Evolutionary conservation across 2,797 vertebrate genomes (phyloP).

Genomic region (Tolypeutes matacus): DNA sequence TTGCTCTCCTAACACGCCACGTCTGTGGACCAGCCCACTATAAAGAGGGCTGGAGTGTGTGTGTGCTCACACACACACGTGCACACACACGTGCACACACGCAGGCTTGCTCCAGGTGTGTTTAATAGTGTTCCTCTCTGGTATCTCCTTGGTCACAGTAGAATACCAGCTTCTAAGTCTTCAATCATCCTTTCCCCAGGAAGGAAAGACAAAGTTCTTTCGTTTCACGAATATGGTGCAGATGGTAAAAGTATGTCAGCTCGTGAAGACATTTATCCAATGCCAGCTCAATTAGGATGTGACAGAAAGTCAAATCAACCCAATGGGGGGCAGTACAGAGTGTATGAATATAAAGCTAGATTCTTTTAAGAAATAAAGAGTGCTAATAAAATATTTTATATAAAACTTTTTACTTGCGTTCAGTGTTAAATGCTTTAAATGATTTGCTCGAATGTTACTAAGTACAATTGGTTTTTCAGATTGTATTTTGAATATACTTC

Average conservation of each 20-base stretch:
- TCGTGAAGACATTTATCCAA: rapidly evolving
- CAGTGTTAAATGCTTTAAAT: neutral
- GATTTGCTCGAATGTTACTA: neutral
- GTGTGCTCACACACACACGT: rapidly evolving
- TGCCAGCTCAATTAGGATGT: rapidly evolving
- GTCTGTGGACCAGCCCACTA: neutral
- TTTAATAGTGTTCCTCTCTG: neutral
- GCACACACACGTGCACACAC: rapidly evolving
- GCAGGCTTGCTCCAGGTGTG: rapidly evolving
- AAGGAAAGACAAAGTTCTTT: neutral
- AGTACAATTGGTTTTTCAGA: neutral
- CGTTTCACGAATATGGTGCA: rapidly evolving
- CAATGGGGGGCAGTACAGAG: neutral
- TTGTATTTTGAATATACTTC: neutral
- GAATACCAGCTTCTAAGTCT: neutral
- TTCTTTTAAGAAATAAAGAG: neutral
- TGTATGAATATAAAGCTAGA: neutral
- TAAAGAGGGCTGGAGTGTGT: neutral
- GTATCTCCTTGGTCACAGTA: neutral
- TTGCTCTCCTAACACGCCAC: rapidly evolving
- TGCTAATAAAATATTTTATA: constrained; percentile 70
- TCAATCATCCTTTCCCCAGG: neutral
- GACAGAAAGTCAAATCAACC: rapidly evolving
- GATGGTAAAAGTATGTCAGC: rapidly evolving
- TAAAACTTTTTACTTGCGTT: neutral